Base-by-base conservation (phyloP, 2,888 invertebrate genomes). In the Drosophila suboccidentalis region DNA sequence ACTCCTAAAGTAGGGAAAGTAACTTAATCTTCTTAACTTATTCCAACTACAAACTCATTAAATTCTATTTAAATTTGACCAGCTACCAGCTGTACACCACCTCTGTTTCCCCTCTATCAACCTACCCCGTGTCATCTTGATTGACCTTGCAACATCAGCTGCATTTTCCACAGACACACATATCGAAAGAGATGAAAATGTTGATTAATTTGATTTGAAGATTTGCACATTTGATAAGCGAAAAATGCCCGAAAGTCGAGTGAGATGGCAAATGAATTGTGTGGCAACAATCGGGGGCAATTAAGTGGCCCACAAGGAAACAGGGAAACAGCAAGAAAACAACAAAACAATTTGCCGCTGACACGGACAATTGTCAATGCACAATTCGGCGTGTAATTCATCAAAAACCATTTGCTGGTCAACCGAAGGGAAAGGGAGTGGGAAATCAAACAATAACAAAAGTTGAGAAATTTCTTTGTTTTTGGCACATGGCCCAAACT, bases 331-430 rank as follows among this genome's bases (percentile, higher is more conserved):
- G 3, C 26, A 5, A 5, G 26, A 26, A 6, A 26, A 19, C 19
- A 65, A 34, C 63, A 63, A 86, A 82, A 72, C 87, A 82, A 86
- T 82, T 89, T 84, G 81, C 78, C 65, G 61, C 22, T 67, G 78
- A 84, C 78, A 78, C 67, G 58, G 77, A 64, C 86, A 82, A 74
- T 88, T 71, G 80, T 71, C 81, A 70, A 57, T 77, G 82, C 64
- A 71, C 75, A 69, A 78, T 75, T 76, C 61, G 57, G 62, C 51
- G 69, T 73, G 83, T 75, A 87, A 83, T 84, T 86, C 83, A 87
- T 84, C 84, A 86, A 86, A 79, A 70, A 43, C 47, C 54, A 67
- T 67, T 46, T 54, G 36, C 22, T 32, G 44, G 66, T 47, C 32
- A 58, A 41, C 29, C 17, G 29, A 17, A 4, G 17, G 13, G 6